Conservation (phyloP, 2,797 vertebrate species). For the Peromyscus aztecus region DNA sequence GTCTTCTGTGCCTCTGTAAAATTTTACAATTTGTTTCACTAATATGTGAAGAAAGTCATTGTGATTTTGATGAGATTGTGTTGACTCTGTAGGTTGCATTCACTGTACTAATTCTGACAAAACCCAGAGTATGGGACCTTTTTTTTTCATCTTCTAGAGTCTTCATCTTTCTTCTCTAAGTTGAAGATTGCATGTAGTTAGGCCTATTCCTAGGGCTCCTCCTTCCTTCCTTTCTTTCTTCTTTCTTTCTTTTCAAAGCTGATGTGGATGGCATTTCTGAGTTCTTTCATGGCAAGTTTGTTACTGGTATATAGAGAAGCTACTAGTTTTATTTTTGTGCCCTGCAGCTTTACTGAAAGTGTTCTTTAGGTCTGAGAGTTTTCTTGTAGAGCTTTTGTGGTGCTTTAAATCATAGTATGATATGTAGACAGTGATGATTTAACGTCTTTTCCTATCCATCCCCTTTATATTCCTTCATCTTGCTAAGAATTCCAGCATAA, state of each 20-base stretch:
- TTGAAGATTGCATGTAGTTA: background rate
- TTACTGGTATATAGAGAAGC: background rate
- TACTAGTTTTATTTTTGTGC: background rate
- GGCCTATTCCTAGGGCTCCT: background rate
- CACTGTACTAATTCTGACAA: background rate
- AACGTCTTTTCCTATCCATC: background rate
- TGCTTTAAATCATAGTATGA: background rate
- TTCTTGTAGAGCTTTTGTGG: background rate
- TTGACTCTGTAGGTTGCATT: background rate
- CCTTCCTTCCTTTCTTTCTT: too few relatives aligned
- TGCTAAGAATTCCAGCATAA: background rate
- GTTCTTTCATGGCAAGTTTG: background rate
- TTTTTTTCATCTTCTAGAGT: background rate
- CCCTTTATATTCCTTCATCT: background rate
- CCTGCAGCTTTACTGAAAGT: background rate
- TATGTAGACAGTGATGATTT: background rate
- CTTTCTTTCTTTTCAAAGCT: background rate
- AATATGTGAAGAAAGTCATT: background rate
- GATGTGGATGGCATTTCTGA: too few relatives aligned
- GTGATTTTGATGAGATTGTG: background rate
- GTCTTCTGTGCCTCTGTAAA: background rate
- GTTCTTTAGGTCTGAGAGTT: background rate
- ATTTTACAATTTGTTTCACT: background rate
- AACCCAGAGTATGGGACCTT: too few relatives aligned
- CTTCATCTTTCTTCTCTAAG: background rate